These are phyloP conservation scores for Apteryx owenii DNA, from an alignment of 2,113 vertebrate genomes.

Conservation along the genomic window DNA sequence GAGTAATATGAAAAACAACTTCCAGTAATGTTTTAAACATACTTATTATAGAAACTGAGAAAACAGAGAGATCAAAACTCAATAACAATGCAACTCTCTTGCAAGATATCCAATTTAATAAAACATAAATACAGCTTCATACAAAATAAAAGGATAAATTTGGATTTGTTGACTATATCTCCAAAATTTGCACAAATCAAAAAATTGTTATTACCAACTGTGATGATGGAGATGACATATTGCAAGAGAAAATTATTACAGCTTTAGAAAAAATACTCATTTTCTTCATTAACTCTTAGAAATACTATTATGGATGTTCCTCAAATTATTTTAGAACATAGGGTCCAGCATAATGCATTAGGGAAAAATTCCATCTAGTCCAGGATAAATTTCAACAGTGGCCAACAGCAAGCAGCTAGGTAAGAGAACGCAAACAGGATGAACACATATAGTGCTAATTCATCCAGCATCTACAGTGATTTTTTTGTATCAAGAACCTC, in stretches of 20 bases:
- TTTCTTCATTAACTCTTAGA: background rate
- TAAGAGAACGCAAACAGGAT: background rate
- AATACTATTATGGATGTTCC: background rate
- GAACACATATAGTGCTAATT: background rate
- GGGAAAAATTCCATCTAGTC: background rate
- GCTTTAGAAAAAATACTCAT: background rate
- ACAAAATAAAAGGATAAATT: background rate
- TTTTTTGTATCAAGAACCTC: background rate
- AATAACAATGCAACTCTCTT: background rate
- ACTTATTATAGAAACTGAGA: conserved; percentile 5
- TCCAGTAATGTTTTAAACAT: conserved; percentile 27
- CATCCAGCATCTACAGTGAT: background rate
- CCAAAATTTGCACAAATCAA: background rate
- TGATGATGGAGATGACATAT: background rate
- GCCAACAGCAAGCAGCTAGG: background rate
- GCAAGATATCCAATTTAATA: background rate
- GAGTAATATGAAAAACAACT: background rate
- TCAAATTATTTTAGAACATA: background rate
- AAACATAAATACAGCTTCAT: background rate
- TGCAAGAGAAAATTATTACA: background rate
- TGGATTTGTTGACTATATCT: background rate
- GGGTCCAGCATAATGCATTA: background rate
- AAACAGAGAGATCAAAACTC: background rate
- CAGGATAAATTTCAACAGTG: background rate
- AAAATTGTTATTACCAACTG: background rate